These are phyloP conservation scores for Caenorhabditis elegans DNA, from an alignment of 1,140 invertebrate species.

Conservation along the genomic window DNA sequence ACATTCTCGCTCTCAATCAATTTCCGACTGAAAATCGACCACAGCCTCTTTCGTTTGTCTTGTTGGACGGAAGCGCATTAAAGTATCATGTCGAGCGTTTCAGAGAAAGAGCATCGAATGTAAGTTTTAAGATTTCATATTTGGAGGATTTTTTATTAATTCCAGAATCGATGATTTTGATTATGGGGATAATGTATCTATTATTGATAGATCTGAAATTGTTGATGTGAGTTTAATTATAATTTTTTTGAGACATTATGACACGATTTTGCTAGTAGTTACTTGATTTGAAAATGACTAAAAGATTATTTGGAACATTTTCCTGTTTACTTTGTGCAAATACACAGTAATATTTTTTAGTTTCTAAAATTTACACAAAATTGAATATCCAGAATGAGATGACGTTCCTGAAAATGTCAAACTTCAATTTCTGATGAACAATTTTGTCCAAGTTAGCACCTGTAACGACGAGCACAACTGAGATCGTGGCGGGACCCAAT, in stretches of 20 bases:
- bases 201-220: slow-evolving; percentile 10
- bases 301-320: too few species aligned
- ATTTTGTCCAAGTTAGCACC: too few species aligned
- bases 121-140: neutral
- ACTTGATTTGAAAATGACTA: too few species aligned
- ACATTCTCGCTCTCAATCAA: slow-evolving; percentile 1
- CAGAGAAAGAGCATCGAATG: neutral
- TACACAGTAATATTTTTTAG: too few species aligned
- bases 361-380: too few species aligned
- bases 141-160: neutral
- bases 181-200: neutral
- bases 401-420: too few species aligned
- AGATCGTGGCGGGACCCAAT: too few species aligned
- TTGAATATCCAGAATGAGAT: too few species aligned
- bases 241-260: neutral
- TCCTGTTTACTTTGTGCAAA: too few species aligned
- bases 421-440: too few species aligned
- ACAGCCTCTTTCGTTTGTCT: neutral
- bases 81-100: neutral
- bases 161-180: neutral
- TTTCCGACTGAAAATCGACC: slow-evolving; percentile 17
- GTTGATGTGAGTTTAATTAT: neutral
- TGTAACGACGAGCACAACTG: too few species aligned
- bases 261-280: too few species aligned
- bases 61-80: neutral